Evolutionary conservation across 2,888 invertebrate species (phyloP).

Genomic region (Autographa pulchrina): DNA sequence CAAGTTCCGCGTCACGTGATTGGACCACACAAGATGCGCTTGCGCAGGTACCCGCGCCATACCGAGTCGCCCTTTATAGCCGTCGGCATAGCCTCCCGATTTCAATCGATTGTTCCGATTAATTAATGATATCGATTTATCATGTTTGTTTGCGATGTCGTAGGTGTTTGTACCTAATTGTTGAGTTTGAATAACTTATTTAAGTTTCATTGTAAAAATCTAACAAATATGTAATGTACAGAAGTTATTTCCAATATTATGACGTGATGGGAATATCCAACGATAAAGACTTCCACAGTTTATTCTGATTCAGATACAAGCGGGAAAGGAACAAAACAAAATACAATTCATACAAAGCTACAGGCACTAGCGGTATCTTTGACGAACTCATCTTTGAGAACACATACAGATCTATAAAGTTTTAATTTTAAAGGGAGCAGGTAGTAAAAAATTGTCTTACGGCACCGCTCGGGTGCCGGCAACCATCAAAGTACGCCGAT

Average conservation of each 20-base stretch:
- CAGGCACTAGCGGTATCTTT: slow-evolving; percentile 73
- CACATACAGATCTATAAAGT: slow-evolving; percentile 77
- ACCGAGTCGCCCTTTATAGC: slow-evolving; percentile 50
- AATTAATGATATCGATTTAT: slow-evolving; percentile 52
- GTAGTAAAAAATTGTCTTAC: slow-evolving; percentile 84
- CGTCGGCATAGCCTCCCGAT: slow-evolving; percentile 41
- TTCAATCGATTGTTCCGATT: slow-evolving; percentile 49
- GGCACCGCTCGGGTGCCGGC: slow-evolving; percentile 76
- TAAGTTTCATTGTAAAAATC: neutral
- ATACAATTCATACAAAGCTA: slow-evolving; percentile 51
- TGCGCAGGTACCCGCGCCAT: slow-evolving; percentile 70
- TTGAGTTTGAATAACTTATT: neutral
- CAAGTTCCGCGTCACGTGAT: slow-evolving; percentile 55
- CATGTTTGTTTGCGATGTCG: slow-evolving; percentile 27
- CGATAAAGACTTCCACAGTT: slow-evolving; percentile 17
- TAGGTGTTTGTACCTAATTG: slow-evolving; percentile 6
- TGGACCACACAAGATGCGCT: slow-evolving; percentile 76
- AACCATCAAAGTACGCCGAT: slow-evolving; percentile 77
- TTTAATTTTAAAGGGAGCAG: slow-evolving; percentile 80
- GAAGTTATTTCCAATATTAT: neutral
- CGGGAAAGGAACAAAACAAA: slow-evolving; percentile 24
- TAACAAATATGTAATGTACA: no score
- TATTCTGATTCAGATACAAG: neutral
- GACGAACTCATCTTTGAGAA: slow-evolving; percentile 62
- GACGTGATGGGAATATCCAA: slow-evolving; percentile 26